Evolutionary conservation across 2,797 vertebrate genomes (phyloP).

Genomic region (Falco cherrug): DNA sequence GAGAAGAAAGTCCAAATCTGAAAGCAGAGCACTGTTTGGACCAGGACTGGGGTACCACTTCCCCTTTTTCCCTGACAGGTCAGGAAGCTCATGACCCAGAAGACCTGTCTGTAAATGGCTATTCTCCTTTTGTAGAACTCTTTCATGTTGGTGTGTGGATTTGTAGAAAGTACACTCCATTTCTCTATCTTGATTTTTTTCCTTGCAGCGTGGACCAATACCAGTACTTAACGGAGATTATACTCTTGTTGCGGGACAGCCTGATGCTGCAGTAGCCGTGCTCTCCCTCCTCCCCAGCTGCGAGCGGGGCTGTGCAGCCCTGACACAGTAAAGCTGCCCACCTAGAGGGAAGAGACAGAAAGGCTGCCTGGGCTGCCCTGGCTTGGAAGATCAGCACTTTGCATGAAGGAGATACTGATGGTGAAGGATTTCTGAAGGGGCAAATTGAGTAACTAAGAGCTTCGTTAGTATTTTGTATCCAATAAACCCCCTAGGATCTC

Average conservation of each 20-base stretch:
- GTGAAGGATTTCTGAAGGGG: not conserved
- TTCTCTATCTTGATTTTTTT: not conserved
- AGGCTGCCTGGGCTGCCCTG: not conserved
- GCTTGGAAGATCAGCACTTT: not conserved
- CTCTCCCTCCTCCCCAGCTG: not conserved
- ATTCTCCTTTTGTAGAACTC: not conserved
- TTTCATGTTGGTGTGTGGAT: not conserved
- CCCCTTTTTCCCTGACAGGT: not conserved
- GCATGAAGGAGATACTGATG: not conserved
- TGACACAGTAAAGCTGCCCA: not conserved
- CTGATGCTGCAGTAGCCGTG: too few species aligned
- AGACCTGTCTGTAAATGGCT: fast-evolving
- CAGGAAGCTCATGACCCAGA: not conserved
- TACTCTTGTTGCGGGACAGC: not conserved
- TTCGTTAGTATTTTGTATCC: not conserved
- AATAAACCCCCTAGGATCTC: not conserved
- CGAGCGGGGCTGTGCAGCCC: fast-evolving
- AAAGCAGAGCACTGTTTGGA: not conserved
- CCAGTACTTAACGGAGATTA: not conserved
- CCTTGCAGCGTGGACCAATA: not conserved
- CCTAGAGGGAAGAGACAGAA: not conserved
- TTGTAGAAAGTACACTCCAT: not conserved
- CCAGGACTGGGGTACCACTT: not conserved
- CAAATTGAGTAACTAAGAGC: not conserved
- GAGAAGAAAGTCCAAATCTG: not conserved